Percentiles rank a stretch among this genome's conserved stretches.
Conservation (phyloP, 2,888 invertebrate species). For the Cerceris ruficornis region DNA sequence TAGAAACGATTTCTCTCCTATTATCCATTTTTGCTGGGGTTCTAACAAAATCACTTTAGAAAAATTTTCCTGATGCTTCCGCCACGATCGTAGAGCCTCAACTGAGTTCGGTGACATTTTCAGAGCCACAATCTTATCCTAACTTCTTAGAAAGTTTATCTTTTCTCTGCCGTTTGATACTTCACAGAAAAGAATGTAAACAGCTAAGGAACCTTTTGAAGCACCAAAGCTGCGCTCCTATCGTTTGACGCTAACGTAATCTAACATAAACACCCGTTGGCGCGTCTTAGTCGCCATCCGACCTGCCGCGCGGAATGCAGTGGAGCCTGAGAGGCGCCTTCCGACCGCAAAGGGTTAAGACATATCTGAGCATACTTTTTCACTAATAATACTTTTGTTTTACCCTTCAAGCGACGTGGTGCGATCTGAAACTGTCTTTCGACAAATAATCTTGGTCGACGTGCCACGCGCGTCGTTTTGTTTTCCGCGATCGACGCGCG, state of each 20-base stretch:
- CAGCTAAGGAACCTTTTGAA: constrained; percentile 22
- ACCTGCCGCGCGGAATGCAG: neutral
- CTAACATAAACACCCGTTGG: constrained; percentile 9
- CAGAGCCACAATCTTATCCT: neutral
- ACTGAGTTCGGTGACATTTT: constrained; percentile 4
- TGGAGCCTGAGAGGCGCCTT: constrained; percentile 1
- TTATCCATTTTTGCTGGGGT: constrained; percentile 25
- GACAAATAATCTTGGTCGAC: too few relatives aligned
- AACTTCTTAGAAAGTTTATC: neutral
- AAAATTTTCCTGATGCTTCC: constrained; percentile 8
- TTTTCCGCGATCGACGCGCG: too few relatives aligned
- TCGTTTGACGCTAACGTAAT: constrained; percentile 14
- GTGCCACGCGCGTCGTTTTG: too few relatives aligned
- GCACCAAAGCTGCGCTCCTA: constrained; percentile 12
- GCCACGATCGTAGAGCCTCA: constrained; percentile 5
- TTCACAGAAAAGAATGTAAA: constrained; percentile 13
- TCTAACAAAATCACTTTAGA: constrained; percentile 21
- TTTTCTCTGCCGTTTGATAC: constrained; percentile 27
- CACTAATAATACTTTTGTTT: too few relatives aligned
- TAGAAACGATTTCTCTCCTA: constrained; percentile 14
- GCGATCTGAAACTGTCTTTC: too few relatives aligned
- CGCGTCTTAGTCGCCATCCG: constrained; percentile 10
- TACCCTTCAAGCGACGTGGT: too few relatives aligned
- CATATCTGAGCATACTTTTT: too few relatives aligned
- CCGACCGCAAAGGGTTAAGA: neutral